These are phyloP conservation scores for Acanthoscelides obtectus DNA, from an alignment of 2,888 invertebrate genomes.

Conservation along the genomic window DNA sequence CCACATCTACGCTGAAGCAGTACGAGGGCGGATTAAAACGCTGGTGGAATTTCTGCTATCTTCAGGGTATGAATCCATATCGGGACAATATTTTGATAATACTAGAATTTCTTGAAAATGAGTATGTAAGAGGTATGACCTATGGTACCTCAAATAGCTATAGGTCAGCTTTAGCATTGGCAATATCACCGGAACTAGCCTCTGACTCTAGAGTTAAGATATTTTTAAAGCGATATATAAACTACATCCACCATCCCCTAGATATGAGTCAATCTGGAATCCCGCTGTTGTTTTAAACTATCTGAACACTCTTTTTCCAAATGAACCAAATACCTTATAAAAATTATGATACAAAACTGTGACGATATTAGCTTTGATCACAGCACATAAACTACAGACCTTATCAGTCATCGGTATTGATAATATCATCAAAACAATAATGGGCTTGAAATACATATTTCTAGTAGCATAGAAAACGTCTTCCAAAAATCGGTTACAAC, in stretches of 20 bases:
- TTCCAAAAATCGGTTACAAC: not conserved
- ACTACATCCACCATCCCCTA: not conserved
- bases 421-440: conserved; percentile 3
- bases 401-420: conserved; percentile 4
- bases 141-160: too few relatives aligned
- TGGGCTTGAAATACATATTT: not conserved
- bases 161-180: too few relatives aligned
- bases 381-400: conserved; percentile 4
- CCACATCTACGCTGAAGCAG: too few relatives aligned
- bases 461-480: too few relatives aligned
- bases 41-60: too few relatives aligned
- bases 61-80: too few relatives aligned
- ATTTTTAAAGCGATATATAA: not conserved
- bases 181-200: not conserved
- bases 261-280: conserved; percentile 1
- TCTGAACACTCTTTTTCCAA: too few relatives aligned
- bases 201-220: not conserved
- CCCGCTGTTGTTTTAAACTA: not conserved
- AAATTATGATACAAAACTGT: too few relatives aligned
- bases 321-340: too few relatives aligned
- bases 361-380: not conserved
- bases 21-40: too few relatives aligned
- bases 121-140: too few relatives aligned
- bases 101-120: not conserved
- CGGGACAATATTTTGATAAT: not conserved